Conservation (phyloP, 2,888 invertebrate genomes). For the Meiosimyza platycephala region DNA sequence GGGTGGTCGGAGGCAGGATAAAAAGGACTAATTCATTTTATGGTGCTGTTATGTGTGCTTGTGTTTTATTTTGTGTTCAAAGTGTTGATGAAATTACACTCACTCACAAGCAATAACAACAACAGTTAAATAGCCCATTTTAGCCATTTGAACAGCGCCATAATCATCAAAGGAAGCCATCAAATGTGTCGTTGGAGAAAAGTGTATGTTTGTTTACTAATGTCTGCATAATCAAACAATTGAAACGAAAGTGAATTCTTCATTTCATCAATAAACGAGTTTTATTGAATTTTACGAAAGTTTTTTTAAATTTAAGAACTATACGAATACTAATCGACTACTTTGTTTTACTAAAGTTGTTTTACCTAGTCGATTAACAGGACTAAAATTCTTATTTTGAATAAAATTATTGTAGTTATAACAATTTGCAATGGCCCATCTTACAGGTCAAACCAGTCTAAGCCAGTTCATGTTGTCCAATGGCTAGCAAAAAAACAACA, state of each 20-base stretch:
- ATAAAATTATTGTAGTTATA: too few relatives aligned
- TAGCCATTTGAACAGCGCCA: slow-evolving; percentile 43
- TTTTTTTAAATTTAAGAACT: too few relatives aligned
- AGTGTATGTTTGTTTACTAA: slow-evolving; percentile 33
- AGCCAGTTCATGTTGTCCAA: too few relatives aligned
- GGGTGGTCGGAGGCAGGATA: slow-evolving; percentile 23
- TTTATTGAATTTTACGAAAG: too few relatives aligned
- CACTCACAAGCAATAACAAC: slow-evolving; percentile 12
- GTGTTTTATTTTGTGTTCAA: slow-evolving; percentile 44
- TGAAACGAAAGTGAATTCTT: slow-evolving; percentile 35
- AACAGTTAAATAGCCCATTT: slow-evolving; percentile 48
- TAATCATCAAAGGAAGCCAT: slow-evolving; percentile 44
- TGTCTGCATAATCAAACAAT: slow-evolving; percentile 53
- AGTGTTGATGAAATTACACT: slow-evolving; percentile 30
- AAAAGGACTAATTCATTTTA: slow-evolving; percentile 33
- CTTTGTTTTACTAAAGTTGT: too few relatives aligned
- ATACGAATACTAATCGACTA: too few relatives aligned
- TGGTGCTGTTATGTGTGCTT: slow-evolving; percentile 22
- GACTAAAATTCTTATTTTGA: too few relatives aligned
- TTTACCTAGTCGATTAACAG: too few relatives aligned
- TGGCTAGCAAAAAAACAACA: too few relatives aligned
- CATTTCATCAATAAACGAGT: not conserved
- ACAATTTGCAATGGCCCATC: too few relatives aligned
- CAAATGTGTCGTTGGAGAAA: slow-evolving; percentile 9
- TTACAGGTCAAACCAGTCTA: too few relatives aligned